These are phyloP conservation scores for Polietes domitor DNA, from an alignment of 2,888 invertebrate genomes.

Conservation along the genomic window DNA sequence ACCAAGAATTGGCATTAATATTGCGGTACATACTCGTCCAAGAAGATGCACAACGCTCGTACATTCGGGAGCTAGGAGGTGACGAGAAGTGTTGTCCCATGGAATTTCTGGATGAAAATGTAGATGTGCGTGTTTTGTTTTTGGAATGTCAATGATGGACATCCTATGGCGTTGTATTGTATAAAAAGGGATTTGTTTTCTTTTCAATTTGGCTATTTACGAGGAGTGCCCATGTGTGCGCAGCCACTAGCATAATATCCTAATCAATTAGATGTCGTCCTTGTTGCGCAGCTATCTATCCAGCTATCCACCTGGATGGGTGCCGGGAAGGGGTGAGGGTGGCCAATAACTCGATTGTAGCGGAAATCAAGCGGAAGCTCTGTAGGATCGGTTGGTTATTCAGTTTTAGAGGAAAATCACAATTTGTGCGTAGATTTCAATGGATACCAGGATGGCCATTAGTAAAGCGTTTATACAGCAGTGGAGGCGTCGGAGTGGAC, in stretches of 20 bases:
- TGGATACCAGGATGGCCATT: conserved; percentile 78
- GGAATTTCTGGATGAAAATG: background rate
- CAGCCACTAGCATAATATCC: background rate
- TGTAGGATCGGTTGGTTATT: conserved; percentile 31
- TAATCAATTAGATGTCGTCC: background rate
- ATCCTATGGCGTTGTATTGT: background rate
- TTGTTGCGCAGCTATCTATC: background rate
- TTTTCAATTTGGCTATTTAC: conserved; percentile 42
- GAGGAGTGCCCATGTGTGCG: background rate
- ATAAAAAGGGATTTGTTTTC: conserved; percentile 12
- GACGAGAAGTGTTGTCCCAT: background rate
- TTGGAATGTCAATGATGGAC: background rate
- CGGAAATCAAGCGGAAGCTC: conserved; percentile 51
- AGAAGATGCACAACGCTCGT: background rate
- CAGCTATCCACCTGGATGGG: background rate
- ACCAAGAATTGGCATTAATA: background rate
- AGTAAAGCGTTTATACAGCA: conserved; percentile 78
- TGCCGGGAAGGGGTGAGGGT: background rate
- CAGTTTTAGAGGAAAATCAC: conserved; percentile 76
- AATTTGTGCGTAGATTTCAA: conserved; percentile 80
- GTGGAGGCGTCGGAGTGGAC: conserved; percentile 79
- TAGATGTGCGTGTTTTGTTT: conserved; percentile 1
- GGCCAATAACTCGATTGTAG: background rate
- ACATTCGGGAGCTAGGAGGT: background rate
- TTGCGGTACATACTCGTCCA: background rate